These are phyloP conservation scores for Gisinianus flammeolus DNA, from an alignment of 2,888 invertebrate genomes.

Conservation along the genomic window DNA sequence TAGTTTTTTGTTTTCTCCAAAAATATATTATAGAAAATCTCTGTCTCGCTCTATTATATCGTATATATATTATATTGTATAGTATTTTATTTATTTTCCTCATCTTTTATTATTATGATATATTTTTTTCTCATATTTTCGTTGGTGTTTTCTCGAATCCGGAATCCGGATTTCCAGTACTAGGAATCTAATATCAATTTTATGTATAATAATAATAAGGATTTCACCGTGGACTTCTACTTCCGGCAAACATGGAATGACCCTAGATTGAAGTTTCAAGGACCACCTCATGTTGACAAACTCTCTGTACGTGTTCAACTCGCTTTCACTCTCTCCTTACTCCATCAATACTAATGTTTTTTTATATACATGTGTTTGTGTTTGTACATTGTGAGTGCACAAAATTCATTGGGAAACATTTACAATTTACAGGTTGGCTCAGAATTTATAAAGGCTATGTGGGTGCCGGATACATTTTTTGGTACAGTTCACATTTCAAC, in stretches of 20 bases:
- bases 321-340: background rate
- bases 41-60: slow-evolving; percentile 15
- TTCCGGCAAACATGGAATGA: slow-evolving; percentile 99
- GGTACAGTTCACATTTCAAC: slow-evolving; percentile 23
- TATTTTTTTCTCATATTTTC: no score
- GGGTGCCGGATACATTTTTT: slow-evolving; percentile 99
- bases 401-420: background rate
- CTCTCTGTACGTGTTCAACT: slow-evolving; percentile 80
- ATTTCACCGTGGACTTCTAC: slow-evolving; percentile 98
- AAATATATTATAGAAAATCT: background rate
- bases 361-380: background rate
- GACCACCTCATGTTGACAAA: slow-evolving; percentile 85
- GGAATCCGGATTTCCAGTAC: no score
- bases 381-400: no score
- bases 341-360: background rate
- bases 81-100: slow-evolving; percentile 42
- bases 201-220: slow-evolving; percentile 61
- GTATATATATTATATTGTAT: background rate
- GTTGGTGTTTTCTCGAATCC: no score
- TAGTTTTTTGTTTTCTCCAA: slow-evolving; percentile 10
- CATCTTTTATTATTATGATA: slow-evolving; percentile 40
- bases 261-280: slow-evolving; percentile 90
- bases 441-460: slow-evolving; percentile 96
- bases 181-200: slow-evolving; percentile 11
- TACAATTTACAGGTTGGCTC: slow-evolving; percentile 72